Conservation (phyloP, 1,140 invertebrate species). For the Hyposmocoma kahamanoa region DNA sequence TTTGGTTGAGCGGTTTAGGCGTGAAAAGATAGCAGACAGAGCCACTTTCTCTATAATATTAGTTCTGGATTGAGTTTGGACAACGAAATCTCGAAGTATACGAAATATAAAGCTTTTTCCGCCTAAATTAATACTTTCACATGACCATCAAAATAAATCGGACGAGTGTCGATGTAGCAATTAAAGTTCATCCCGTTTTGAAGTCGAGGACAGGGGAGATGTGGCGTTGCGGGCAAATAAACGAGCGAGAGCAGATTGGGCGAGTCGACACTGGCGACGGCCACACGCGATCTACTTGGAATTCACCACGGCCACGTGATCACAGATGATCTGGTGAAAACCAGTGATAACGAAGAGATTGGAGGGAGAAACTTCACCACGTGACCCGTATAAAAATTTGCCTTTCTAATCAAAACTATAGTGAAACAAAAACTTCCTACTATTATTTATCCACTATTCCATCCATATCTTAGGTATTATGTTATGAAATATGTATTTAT, state of each 20-base stretch:
- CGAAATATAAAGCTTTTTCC: not conserved
- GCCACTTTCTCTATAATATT: not conserved
- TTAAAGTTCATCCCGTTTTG: constrained; percentile 51
- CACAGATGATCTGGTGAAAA: too few relatives aligned
- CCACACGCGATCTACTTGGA: constrained; percentile 39
- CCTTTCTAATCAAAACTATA: too few relatives aligned
- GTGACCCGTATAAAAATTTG: too few relatives aligned
- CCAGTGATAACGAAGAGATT: too few relatives aligned
- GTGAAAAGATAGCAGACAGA: too few relatives aligned
- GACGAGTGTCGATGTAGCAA: constrained; percentile 40
- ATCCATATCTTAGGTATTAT: too few relatives aligned
- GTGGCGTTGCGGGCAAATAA: constrained; percentile 42
- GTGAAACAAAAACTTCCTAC: too few relatives aligned
- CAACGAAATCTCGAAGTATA: not conserved
- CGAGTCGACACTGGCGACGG: constrained; percentile 22
- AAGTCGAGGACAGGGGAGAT: constrained; percentile 36
- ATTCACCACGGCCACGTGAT: constrained; percentile 11
- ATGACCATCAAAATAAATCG: constrained; percentile 20
- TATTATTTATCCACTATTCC: too few relatives aligned
- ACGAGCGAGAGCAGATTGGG: constrained; percentile 37
- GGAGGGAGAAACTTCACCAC: too few relatives aligned
- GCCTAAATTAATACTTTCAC: too few relatives aligned
- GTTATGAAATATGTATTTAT: too few relatives aligned
- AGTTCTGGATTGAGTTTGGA: not conserved
- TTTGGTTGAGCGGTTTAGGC: too few relatives aligned